phyloP scores from a whole-genome alignment of 1,140 invertebrate species.

The Rhopalosiphum padi region DNA sequence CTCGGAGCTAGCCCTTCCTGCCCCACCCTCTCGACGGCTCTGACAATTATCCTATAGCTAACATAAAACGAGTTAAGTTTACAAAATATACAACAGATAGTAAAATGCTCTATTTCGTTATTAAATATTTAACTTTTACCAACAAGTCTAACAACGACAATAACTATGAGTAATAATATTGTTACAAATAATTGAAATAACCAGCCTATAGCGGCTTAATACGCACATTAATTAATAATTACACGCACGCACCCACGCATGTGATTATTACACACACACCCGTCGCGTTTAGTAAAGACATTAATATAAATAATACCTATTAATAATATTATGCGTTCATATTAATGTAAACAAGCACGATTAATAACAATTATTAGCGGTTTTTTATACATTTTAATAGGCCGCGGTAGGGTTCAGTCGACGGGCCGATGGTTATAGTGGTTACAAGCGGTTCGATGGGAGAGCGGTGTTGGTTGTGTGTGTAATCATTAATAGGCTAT shows the following conservation, averaged over 20 bases:
- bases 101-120: too few species aligned
- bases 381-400: background rate
- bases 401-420: background rate
- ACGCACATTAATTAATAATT: conserved; percentile 11
- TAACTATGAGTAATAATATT: background rate
- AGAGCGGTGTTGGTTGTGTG: too few species aligned
- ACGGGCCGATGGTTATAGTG: too few species aligned
- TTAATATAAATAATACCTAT: background rate
- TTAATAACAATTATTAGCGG: background rate
- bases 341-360: background rate
- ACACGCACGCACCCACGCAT: background rate
- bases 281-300: background rate
- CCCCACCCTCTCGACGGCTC: too few species aligned
- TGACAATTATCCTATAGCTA: too few species aligned
- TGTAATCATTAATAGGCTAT: too few species aligned
- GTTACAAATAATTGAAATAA: too few species aligned
- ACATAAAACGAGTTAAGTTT: too few species aligned
- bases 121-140: background rate
- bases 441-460: too few species aligned
- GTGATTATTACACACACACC: background rate
- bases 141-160: background rate
- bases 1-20: too few species aligned
- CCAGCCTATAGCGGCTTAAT: background rate
- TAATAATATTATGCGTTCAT: background rate
- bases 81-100: too few species aligned